Evolutionary conservation across 2,888 invertebrate species (phyloP).

Genomic region (Diadromus collaris): DNA sequence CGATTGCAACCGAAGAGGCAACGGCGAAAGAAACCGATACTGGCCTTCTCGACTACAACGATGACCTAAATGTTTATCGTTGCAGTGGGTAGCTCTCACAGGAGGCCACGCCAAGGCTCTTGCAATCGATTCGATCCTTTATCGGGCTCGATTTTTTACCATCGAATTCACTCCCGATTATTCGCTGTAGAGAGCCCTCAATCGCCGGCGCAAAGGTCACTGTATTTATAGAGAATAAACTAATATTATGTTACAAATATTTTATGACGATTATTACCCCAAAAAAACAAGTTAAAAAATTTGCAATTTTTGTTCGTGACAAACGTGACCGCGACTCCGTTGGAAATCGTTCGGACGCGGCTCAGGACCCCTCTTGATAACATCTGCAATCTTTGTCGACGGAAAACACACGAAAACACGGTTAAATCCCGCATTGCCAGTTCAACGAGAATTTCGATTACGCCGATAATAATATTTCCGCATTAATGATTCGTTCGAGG

Average conservation of each 20-base stretch:
- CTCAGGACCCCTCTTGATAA: neutral
- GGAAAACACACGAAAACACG: neutral
- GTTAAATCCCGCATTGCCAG: neutral
- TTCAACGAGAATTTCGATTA: conserved; percentile 15
- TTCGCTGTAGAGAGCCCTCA: neutral
- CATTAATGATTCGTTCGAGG: conserved; percentile 26
- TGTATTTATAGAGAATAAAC: neutral
- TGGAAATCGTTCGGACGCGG: conserved; percentile 23
- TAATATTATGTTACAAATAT: neutral
- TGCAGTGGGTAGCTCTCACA: conserved; percentile 50
- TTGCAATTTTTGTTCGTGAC: neutral
- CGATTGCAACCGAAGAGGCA: conserved; percentile 4
- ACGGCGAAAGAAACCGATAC: conserved; percentile 22
- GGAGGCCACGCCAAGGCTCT: conserved; percentile 39
- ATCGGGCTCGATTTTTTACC: conserved; percentile 19
- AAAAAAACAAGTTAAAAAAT: neutral
- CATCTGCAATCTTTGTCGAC: neutral
- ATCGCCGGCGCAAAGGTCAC: neutral
- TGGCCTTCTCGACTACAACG: conserved; percentile 25
- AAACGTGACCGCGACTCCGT: conserved; percentile 3
- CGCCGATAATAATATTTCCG: conserved; percentile 39
- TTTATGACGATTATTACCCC: neutral
- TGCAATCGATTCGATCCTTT: conserved; percentile 50
- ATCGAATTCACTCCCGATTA: neutral
- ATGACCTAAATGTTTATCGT: conserved; percentile 59